A percentile compares a stretch with the other conserved stretches of the same genome.
Conservation (phyloP, 2,797 vertebrate genomes). For the Tachyglossus aculeatus region DNA sequence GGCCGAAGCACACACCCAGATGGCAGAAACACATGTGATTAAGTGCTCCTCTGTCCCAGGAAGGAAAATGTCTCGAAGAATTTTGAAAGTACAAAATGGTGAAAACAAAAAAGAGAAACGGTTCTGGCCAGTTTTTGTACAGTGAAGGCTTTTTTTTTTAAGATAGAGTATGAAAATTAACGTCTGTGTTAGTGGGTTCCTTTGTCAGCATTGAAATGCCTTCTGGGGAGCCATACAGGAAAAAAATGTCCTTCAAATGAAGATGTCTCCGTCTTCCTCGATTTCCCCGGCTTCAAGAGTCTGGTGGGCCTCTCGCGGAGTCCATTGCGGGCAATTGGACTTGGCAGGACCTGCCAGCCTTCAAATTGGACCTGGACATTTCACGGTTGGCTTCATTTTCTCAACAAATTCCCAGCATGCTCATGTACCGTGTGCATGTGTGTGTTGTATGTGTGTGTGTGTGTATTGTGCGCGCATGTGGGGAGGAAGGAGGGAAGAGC, state of each 20-base stretch:
- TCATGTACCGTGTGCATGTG: neutral
- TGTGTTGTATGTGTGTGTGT: constrained; percentile 9
- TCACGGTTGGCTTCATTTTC: constrained; percentile 29
- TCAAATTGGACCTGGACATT: constrained; percentile 34
- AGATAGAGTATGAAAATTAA: constrained; percentile 42
- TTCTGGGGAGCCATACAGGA: constrained; percentile 10
- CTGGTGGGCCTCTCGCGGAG: constrained; percentile 13
- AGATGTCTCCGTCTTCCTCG: constrained; percentile 38
- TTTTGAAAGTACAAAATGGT: constrained; percentile 13
- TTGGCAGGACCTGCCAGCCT: constrained; percentile 47
- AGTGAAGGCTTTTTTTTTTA: constrained; percentile 53
- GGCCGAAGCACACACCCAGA: neutral
- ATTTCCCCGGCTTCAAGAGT: constrained; percentile 32
- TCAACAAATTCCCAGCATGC: constrained; percentile 47
- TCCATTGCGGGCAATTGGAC: constrained; percentile 66
- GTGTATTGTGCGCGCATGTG: constrained; percentile 45
- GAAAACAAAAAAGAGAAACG: constrained; percentile 11
- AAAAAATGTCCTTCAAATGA: constrained; percentile 25
- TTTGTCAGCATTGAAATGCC: constrained; percentile 44
- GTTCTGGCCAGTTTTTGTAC: constrained; percentile 72
- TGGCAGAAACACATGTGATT: neutral
- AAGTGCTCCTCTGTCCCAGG: constrained; percentile 10
- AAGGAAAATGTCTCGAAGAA: constrained; percentile 4
- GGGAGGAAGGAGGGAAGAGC: constrained; percentile 13
- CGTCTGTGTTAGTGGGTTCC: constrained; percentile 46